Evolutionary conservation across 2,113 vertebrate genomes (phyloP).

Genomic region (Loxodonta africana): DNA sequence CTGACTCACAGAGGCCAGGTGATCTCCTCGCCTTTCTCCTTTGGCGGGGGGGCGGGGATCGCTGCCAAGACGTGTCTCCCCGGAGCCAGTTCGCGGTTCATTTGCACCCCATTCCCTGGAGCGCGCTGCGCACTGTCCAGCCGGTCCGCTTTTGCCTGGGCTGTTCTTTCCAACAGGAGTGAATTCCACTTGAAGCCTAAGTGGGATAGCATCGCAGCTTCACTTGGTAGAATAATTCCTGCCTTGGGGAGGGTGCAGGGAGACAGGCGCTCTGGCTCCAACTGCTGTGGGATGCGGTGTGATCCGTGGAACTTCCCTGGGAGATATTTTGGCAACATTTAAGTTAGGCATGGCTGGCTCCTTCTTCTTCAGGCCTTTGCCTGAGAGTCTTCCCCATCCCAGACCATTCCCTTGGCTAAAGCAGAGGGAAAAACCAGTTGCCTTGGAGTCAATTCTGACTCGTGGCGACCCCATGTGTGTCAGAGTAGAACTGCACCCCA

Average conservation of each 20-base stretch:
- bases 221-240: background rate
- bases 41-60: no score
- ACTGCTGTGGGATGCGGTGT: no score
- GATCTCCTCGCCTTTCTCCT: background rate
- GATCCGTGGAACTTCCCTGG: background rate
- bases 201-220: background rate
- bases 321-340: background rate
- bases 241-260: background rate
- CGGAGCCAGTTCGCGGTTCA: background rate
- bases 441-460: no score
- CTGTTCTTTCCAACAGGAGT: background rate
- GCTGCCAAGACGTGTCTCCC: background rate
- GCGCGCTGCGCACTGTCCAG: background rate
- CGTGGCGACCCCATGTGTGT: no score
- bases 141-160: accelerated
- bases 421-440: no score
- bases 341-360: background rate
- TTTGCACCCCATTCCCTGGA: background rate
- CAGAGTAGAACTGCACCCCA: no score
- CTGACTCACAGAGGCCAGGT: background rate
- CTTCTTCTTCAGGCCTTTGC: background rate
- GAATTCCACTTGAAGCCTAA: background rate
- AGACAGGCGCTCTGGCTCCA: background rate
- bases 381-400: background rate
- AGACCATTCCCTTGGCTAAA: background rate